Evolutionary conservation across 2,888 invertebrate species (phyloP).

Genomic region (Eutolmus rufibarbis): DNA sequence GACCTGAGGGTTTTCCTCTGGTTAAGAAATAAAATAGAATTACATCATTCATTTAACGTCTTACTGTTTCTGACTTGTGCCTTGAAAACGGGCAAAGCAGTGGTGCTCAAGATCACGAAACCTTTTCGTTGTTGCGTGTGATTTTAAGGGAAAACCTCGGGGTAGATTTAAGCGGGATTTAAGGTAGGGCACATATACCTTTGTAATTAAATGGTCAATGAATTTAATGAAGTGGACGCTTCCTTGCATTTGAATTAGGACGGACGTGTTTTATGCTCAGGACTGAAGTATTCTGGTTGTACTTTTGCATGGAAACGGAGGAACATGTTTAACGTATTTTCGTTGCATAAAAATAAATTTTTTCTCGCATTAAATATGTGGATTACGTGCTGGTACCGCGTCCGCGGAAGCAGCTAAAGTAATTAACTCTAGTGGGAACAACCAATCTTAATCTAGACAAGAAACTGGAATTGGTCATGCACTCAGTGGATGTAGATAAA

Average conservation of each 20-base stretch:
- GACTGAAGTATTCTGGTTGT: background rate
- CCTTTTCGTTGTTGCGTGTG: background rate
- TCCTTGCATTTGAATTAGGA: background rate
- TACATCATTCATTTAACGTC: background rate
- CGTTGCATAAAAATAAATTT: background rate
- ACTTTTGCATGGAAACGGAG: background rate
- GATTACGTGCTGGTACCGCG: background rate
- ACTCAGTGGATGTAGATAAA: background rate
- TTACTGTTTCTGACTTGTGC: background rate
- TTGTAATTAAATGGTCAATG: background rate
- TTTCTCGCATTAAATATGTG: background rate
- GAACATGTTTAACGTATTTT: background rate
- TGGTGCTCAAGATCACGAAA: background rate
- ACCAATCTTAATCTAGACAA: background rate
- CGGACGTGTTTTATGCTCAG: background rate
- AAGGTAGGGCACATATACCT: background rate
- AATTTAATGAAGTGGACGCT: background rate
- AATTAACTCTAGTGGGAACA: background rate
- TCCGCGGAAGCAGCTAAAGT: background rate
- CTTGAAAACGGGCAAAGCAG: background rate
- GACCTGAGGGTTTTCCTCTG: background rate
- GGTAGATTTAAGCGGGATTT: background rate
- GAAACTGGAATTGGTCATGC: background rate
- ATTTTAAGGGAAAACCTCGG: background rate
- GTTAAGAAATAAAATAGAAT: slow-evolving; percentile 23